phyloP scores from a whole-genome alignment of 2,888 invertebrate genomes.

The Drosophila formosana region DNA sequence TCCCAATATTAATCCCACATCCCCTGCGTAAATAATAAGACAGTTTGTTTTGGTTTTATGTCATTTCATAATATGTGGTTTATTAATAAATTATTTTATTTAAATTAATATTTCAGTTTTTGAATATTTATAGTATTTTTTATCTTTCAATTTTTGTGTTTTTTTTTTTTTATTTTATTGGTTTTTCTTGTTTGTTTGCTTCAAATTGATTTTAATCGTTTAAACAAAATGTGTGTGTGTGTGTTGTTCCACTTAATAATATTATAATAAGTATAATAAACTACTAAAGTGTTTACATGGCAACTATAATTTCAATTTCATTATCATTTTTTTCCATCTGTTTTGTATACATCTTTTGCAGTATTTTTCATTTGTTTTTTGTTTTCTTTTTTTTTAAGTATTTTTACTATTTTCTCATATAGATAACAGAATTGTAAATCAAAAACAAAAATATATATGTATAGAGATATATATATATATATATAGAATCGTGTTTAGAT shows the following conservation, averaged over 20 bases:
- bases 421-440: slow-evolving; percentile 41
- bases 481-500: slow-evolving; percentile 7
- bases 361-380: slow-evolving; percentile 18
- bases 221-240: slow-evolving; percentile 56
- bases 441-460: slow-evolving; percentile 16
- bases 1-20: background rate
- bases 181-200: slow-evolving; percentile 31
- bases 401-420: slow-evolving; percentile 30
- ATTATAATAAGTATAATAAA: slow-evolving; percentile 61
- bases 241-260: slow-evolving; percentile 66
- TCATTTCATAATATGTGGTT: slow-evolving; percentile 80
- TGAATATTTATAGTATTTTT: slow-evolving; percentile 79
- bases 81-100: slow-evolving; percentile 79
- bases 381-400: slow-evolving; percentile 10
- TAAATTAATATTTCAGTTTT: slow-evolving; percentile 79
- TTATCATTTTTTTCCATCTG: slow-evolving; percentile 13
- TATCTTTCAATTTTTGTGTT: slow-evolving; percentile 24
- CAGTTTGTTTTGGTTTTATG: slow-evolving; percentile 57
- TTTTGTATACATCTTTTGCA: slow-evolving; percentile 45
- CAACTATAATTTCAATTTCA: slow-evolving; percentile 72
- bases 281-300: slow-evolving; percentile 78
- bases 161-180: slow-evolving; percentile 25
- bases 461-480: slow-evolving; percentile 21
- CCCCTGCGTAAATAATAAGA: slow-evolving; percentile 9
- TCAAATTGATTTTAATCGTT: slow-evolving; percentile 46